These are phyloP conservation scores for Panopea generosa DNA, from an alignment of 2,888 invertebrate genomes.

Conservation along the genomic window DNA sequence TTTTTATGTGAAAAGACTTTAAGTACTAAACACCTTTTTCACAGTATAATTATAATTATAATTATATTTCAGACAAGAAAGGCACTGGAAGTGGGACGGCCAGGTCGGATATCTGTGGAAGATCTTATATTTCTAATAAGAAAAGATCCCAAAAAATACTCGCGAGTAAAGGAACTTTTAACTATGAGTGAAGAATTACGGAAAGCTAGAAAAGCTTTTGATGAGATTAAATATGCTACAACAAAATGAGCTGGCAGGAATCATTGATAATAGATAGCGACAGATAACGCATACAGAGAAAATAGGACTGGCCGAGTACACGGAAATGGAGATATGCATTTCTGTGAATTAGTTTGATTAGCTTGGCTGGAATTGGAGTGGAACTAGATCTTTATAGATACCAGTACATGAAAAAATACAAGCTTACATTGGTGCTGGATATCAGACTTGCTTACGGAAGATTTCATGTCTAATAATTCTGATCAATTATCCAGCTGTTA, in stretches of 20 bases:
- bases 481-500: no score
- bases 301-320: background rate
- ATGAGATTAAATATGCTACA: slow-evolving; percentile 88
- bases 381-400: no score
- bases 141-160: slow-evolving; percentile 98
- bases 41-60: no score
- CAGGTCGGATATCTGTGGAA: slow-evolving; percentile 98
- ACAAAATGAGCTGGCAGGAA: slow-evolving; percentile 62
- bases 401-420: no score
- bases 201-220: slow-evolving; percentile 99
- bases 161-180: slow-evolving; percentile 97
- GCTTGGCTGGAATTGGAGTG: no score
- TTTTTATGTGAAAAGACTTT: no score
- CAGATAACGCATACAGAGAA: background rate
- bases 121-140: slow-evolving; percentile 98
- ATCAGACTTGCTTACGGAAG: no score
- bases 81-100: slow-evolving; percentile 98
- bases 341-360: no score
- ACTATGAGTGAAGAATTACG: slow-evolving; percentile 99
- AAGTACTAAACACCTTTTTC: no score
- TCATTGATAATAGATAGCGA: background rate
- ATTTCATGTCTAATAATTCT: no score
- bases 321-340: no score
- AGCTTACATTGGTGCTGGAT: no score
- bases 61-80: slow-evolving; percentile 91